Percentiles rank a stretch among this genome's conserved stretches.
phyloP scores from a whole-genome alignment of 92 coral and sea anemone species.

The Blastomussa wellsi region DNA sequence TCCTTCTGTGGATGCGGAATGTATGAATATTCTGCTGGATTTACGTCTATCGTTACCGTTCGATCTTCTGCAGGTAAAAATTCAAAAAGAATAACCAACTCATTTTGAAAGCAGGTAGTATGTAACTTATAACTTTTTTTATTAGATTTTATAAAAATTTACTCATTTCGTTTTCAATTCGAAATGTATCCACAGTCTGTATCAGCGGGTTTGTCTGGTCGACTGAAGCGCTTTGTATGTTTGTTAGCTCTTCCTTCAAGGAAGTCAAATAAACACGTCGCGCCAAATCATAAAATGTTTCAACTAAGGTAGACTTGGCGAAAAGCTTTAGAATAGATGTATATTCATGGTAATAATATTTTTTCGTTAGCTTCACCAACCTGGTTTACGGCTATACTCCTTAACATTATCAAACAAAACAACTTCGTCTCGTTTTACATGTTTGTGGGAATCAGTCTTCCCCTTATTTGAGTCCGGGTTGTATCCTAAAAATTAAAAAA shows the following conservation, averaged over 20 bases:
- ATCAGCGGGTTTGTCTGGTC: no score
- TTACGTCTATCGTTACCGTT: conserved; percentile 69
- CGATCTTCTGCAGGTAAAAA: conserved; percentile 54
- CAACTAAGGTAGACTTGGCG: no score
- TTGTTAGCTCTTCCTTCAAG: no score
- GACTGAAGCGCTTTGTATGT: no score
- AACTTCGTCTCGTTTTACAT: conserved; percentile 81
- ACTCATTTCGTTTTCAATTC: no score
- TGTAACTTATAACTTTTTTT: not conserved
- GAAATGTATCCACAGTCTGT: no score
- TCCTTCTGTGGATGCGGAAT: conserved; percentile 52
- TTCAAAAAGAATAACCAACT: not conserved
- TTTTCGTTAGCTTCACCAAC: conserved; percentile 1
- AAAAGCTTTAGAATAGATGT: not conserved
- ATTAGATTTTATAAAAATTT: no score
- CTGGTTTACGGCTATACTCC: conserved; percentile 55
- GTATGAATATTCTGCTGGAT: conserved; percentile 59
- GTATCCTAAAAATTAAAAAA: conserved; percentile 64
- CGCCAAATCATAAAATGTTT: not conserved
- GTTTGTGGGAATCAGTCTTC: conserved; percentile 48
- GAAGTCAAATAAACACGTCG: no score
- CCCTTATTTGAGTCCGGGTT: conserved; percentile 52
- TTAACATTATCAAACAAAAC: conserved; percentile 83
- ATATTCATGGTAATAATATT: not conserved
- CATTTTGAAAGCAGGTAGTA: not conserved